Percentiles rank a stretch among this genome's conserved stretches.
These are phyloP conservation scores for Protophormia terraenovae DNA, from an alignment of 2,888 invertebrate species.

Conservation along the genomic window DNA sequence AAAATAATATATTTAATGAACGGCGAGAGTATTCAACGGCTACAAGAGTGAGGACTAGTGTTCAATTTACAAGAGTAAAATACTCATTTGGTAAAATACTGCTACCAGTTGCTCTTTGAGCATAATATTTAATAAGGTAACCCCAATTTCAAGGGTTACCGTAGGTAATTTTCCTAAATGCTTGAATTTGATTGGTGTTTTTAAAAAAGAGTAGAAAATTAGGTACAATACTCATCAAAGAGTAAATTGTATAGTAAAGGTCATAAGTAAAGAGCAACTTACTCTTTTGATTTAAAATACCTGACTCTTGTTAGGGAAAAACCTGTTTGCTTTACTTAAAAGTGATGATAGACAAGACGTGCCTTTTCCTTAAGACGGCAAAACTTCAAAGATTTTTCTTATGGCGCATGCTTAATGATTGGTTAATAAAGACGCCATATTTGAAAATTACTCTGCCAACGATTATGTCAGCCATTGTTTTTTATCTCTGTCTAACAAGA, in stretches of 20 bases:
- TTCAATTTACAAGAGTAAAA: slow-evolving; percentile 41
- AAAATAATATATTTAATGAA: slow-evolving; percentile 14
- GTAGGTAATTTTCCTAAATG: background rate
- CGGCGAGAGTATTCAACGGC: background rate
- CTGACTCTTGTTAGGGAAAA: slow-evolving; percentile 31
- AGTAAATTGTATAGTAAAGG: background rate
- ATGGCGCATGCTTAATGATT: slow-evolving; percentile 81
- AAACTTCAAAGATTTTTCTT: slow-evolving; percentile 60
- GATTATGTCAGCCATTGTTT: slow-evolving; percentile 69
- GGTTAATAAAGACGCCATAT: slow-evolving; percentile 81
- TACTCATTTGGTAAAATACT: slow-evolving; percentile 32
- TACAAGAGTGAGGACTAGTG: no score
- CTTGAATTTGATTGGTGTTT: slow-evolving; percentile 65
- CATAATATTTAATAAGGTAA: slow-evolving; percentile 33
- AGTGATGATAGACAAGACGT: slow-evolving; percentile 50
- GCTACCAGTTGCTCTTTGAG: slow-evolving; percentile 63
- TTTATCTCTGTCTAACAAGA: slow-evolving; percentile 60
- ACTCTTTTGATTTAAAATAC: background rate
- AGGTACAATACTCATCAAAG: background rate
- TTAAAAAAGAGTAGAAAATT: slow-evolving; percentile 11
- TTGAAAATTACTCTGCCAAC: slow-evolving; percentile 77
- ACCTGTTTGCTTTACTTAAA: slow-evolving; percentile 61
- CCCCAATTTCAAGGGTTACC: slow-evolving; percentile 67
- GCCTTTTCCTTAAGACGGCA: slow-evolving; percentile 54
- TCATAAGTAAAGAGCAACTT: background rate